Evolutionary conservation across 1,140 invertebrate genomes (phyloP).

Genomic region (Drosophila lowei): DNA sequence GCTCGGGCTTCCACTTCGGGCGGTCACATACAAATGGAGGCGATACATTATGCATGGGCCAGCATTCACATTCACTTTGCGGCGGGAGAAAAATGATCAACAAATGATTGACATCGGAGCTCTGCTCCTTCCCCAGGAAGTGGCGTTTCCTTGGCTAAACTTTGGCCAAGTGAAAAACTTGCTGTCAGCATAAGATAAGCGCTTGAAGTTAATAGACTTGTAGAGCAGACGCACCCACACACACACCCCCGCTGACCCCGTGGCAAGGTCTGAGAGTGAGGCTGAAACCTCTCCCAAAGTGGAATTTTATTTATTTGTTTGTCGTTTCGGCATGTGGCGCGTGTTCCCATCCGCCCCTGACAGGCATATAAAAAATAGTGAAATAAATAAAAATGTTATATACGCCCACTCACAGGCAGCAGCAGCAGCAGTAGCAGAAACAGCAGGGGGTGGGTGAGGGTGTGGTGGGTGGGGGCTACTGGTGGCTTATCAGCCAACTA

Average conservation of each 20-base stretch:
- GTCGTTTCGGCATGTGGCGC: conserved; percentile 69
- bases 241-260: conserved; percentile 48
- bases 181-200: conserved; percentile 81
- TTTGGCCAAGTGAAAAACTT: conserved; percentile 80
- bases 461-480: neutral
- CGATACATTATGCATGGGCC: conserved; percentile 64
- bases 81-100: conserved; percentile 66
- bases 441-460: too few relatives aligned
- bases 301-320: conserved; percentile 81
- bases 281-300: conserved; percentile 25
- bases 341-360: conserved; percentile 36
- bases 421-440: too few relatives aligned
- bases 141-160: conserved; percentile 50
- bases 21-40: conserved; percentile 51
- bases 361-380: conserved; percentile 68
- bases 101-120: conserved; percentile 69
- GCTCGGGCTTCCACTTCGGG: too few relatives aligned
- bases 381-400: conserved; percentile 78
- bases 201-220: conserved; percentile 81
- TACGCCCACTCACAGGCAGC: conserved; percentile 44
- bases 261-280: too few relatives aligned
- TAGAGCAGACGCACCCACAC: conserved; percentile 65
- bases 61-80: conserved; percentile 3
- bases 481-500: conserved; percentile 64
- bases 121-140: conserved; percentile 29